Evolutionary conservation across 2,888 invertebrate genomes (phyloP).

Genomic region (Drosophila sordidapex): DNA sequence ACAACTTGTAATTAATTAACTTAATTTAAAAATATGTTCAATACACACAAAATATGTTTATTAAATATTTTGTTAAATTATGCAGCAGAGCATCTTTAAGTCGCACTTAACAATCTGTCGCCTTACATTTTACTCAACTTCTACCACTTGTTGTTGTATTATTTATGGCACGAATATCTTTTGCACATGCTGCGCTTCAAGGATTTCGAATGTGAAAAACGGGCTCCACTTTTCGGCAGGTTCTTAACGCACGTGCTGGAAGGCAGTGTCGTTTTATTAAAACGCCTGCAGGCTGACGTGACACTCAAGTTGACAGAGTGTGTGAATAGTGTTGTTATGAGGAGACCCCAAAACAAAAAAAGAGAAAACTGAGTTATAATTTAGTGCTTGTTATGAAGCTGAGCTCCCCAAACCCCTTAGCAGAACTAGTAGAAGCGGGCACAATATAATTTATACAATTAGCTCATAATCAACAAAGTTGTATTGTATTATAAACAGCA

Average conservation of each 20-base stretch:
- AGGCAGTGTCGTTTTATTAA: conserved; percentile 38
- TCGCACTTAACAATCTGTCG: conserved; percentile 5
- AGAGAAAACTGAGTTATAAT: conserved; percentile 2
- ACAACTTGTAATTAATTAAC: not conserved
- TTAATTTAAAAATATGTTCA: not conserved
- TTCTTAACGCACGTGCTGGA: conserved; percentile 33
- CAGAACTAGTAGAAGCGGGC: not conserved
- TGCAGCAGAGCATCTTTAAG: conserved; percentile 19
- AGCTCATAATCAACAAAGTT: conserved; percentile 39
- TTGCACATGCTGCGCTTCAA: conserved; percentile 50
- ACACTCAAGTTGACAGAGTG: conserved; percentile 30
- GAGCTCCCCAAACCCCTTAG: not conserved
- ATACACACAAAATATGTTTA: not conserved
- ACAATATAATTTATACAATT: conserved; percentile 43
- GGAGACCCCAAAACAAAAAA: not conserved
- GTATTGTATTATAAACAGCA: conserved; percentile 1
- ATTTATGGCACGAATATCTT: conserved; percentile 52
- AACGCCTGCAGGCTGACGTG: conserved; percentile 38
- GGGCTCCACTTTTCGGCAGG: conserved; percentile 26
- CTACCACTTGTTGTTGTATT: conserved; percentile 41
- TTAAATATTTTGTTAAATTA: not conserved
- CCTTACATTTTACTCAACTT: conserved; percentile 2
- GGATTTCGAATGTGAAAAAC: conserved; percentile 17
- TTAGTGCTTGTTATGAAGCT: conserved; percentile 1
- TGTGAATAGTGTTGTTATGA: not conserved